Conservation (phyloP, 2,797 vertebrate genomes). For the Cichlasoma orientale region DNA sequence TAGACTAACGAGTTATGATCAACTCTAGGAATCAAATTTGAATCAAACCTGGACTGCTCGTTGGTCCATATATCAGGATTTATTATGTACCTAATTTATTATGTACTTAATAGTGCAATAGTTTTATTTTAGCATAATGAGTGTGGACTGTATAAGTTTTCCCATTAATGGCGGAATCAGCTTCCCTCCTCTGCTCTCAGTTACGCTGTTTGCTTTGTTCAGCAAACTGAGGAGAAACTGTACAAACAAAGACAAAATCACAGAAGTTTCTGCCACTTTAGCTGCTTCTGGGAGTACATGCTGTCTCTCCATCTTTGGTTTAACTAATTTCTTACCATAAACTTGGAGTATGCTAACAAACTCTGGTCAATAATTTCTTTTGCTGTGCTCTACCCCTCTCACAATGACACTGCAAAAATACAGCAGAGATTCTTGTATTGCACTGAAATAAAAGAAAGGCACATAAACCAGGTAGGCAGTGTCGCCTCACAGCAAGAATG, state of each 20-base stretch:
- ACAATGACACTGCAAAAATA: not conserved
- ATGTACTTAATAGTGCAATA: too few relatives aligned
- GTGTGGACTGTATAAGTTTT: not conserved
- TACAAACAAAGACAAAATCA: not conserved
- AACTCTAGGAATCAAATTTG: not conserved
- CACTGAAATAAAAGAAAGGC: not conserved
- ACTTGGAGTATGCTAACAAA: not conserved
- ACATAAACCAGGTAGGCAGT: not conserved
- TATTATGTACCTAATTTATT: not conserved
- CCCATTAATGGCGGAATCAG: too few relatives aligned
- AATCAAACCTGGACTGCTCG: not conserved
- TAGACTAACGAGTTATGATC: not conserved
- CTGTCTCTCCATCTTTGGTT: not conserved
- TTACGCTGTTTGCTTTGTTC: not conserved
- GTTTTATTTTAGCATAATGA: fast-evolving
- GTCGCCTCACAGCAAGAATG: too few relatives aligned
- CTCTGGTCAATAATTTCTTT: not conserved
- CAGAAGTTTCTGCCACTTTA: not conserved
- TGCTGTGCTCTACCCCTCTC: not conserved
- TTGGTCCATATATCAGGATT: not conserved
- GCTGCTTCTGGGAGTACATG: not conserved
- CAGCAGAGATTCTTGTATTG: not conserved
- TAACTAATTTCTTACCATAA: not conserved
- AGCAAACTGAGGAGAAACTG: not conserved
- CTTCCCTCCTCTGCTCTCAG: not conserved